These are phyloP conservation scores for Acromyrmex echinatior DNA, from an alignment of 1,140 invertebrate genomes.

Conservation along the genomic window DNA sequence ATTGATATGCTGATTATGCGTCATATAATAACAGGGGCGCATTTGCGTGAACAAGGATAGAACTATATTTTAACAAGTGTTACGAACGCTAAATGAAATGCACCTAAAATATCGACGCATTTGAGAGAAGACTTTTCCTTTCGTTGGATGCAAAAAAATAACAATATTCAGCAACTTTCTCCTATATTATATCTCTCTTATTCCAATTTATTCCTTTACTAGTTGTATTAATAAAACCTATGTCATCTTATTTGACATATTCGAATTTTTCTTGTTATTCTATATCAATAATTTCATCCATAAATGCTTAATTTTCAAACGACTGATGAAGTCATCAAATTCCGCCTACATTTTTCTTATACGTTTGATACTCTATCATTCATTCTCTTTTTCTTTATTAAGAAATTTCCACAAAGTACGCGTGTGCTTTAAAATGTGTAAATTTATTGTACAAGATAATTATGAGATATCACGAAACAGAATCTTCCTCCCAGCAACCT, in stretches of 20 bases:
- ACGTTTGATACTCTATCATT: not conserved
- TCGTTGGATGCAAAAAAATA: too few species aligned
- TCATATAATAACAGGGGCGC: too few species aligned
- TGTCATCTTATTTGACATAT: not conserved
- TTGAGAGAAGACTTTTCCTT: too few species aligned
- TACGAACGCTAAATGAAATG: too few species aligned
- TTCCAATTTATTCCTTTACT: not conserved
- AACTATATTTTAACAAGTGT: too few species aligned
- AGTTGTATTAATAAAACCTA: not conserved
- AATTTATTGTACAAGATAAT: conserved; percentile 49
- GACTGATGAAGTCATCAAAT: conserved; percentile 50
- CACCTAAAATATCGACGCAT: too few species aligned
- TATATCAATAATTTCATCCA: conserved; percentile 11
- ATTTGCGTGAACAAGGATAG: too few species aligned
- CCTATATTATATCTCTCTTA: not conserved
- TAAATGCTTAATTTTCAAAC: conserved; percentile 37
- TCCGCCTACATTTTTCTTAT: not conserved
- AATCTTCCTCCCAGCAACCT: not conserved
- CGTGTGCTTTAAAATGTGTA: conserved; percentile 14
- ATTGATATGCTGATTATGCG: too few species aligned
- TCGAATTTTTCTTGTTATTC: conserved; percentile 31
- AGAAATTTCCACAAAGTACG: conserved; percentile 30
- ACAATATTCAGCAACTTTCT: too few species aligned
- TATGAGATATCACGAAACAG: conserved; percentile 18
- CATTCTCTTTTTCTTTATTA: conserved; percentile 23